A percentile compares a stretch with the other conserved stretches of the same genome.
Evolutionary conservation across 1,140 invertebrate species (phyloP).

Genomic region (Drosophila nigrodunni): DNA sequence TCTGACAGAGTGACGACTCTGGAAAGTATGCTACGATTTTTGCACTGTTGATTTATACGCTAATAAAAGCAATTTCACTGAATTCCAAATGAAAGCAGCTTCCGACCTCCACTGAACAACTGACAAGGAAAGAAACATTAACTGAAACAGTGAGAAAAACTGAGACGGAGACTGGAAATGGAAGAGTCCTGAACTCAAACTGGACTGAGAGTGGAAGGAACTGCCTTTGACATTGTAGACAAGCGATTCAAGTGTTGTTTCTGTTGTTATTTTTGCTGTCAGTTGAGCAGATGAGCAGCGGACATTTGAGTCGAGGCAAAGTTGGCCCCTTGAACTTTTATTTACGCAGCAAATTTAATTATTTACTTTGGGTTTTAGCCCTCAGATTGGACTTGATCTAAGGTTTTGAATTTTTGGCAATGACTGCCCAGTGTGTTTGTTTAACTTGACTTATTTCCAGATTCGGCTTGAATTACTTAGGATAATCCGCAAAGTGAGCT

Average conservation of each 20-base stretch:
- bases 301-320: conserved; percentile 37
- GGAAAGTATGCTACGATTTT: conserved; percentile 73
- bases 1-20: conserved; percentile 20
- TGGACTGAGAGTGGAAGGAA: not conserved
- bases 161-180: conserved; percentile 1
- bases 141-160: conserved; percentile 24
- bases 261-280: conserved; percentile 56
- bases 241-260: conserved; percentile 59
- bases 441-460: conserved; percentile 12
- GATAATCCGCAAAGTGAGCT: not conserved
- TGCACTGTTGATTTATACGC: conserved; percentile 81
- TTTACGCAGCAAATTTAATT: conserved; percentile 80
- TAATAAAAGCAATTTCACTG: conserved; percentile 80
- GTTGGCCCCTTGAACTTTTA: conserved; percentile 66
- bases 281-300: conserved; percentile 35
- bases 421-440: not conserved
- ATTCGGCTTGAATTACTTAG: not conserved
- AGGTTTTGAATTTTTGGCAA: conserved; percentile 14
- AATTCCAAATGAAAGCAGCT: conserved; percentile 72
- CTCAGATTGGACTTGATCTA: conserved; percentile 38
- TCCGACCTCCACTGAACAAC: not conserved
- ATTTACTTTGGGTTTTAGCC: conserved; percentile 61
- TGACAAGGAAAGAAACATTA: conserved; percentile 17
- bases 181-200: not conserved
- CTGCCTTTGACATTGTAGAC: conserved; percentile 77